These are phyloP conservation scores for Coremacera marginata DNA, from an alignment of 2,888 invertebrate species.

Conservation along the genomic window DNA sequence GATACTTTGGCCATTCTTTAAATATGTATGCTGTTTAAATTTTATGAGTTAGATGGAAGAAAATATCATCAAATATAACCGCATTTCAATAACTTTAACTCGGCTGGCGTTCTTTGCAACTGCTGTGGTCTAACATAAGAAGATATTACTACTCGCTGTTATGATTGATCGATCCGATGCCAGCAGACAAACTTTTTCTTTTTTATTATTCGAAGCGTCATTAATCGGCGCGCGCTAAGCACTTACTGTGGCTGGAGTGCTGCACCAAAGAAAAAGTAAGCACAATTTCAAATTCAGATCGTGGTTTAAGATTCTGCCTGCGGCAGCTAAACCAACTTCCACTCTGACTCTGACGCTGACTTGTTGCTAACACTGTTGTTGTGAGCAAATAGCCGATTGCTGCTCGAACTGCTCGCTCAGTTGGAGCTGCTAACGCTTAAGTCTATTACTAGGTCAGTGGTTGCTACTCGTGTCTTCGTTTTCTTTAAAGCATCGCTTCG, in stretches of 20 bases:
- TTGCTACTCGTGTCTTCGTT: constrained; percentile 44
- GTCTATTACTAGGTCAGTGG: constrained; percentile 53
- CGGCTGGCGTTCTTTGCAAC: constrained; percentile 63
- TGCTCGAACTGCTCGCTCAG: constrained; percentile 6
- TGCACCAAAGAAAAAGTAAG: constrained; percentile 38
- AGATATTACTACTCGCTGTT: neutral
- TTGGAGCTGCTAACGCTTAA: constrained; percentile 16
- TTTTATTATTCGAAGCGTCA: constrained; percentile 20
- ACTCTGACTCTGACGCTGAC: neutral
- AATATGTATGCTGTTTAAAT: too few relatives aligned
- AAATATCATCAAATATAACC: neutral
- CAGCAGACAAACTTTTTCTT: constrained; percentile 10
- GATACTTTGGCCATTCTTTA: too few relatives aligned
- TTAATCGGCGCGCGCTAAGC: constrained; percentile 9
- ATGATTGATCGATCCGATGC: neutral
- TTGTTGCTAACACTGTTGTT: neutral
- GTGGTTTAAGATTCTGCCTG: constrained; percentile 19
- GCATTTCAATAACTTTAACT: constrained; percentile 60
- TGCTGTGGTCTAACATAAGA: constrained; percentile 48
- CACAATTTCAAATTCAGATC: constrained; percentile 37
- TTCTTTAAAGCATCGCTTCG: constrained; percentile 20
- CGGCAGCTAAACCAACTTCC: neutral
- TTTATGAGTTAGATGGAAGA: too few relatives aligned
- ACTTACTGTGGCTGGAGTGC: constrained; percentile 14
- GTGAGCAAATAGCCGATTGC: neutral